Conservation (phyloP, 2,888 invertebrate genomes). For the Rugalucina vietnamica region DNA sequence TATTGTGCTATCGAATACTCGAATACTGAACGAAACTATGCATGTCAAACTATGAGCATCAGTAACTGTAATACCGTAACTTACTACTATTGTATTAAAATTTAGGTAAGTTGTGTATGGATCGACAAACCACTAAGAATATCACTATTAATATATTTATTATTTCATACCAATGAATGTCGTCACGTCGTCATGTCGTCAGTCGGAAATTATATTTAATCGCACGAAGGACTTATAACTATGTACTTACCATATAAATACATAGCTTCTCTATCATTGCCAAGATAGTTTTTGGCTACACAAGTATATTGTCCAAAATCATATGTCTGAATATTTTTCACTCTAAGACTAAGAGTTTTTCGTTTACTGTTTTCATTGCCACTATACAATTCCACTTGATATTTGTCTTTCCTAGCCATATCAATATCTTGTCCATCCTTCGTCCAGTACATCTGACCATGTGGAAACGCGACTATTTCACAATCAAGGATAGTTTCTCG, state of each 20-base stretch:
- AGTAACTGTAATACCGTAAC: too few species aligned
- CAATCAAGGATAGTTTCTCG: conserved; percentile 62
- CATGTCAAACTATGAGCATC: too few species aligned
- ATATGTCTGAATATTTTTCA: conserved; percentile 40
- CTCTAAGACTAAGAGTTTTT: conserved; percentile 60
- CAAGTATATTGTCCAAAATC: conserved; percentile 62
- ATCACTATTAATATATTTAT: too few species aligned
- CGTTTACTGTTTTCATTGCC: conserved; percentile 56
- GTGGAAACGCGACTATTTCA: conserved; percentile 57
- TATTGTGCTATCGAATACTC: too few species aligned
- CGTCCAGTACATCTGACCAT: conserved; percentile 52
- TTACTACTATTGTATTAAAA: too few species aligned
- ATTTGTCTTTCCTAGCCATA: conserved; percentile 45
- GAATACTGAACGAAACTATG: too few species aligned
- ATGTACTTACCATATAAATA: conserved; percentile 56
- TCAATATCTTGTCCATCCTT: conserved; percentile 46
- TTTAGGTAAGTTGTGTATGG: too few species aligned
- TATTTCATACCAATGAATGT: too few species aligned
- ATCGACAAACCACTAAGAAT: too few species aligned
- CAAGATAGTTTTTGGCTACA: conserved; percentile 55
- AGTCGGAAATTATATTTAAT: too few species aligned
- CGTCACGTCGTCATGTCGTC: too few species aligned
- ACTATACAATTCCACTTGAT: conserved; percentile 57
- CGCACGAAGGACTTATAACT: too few species aligned
- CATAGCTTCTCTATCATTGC: conserved; percentile 56